Base-by-base conservation (phyloP, 2,113 vertebrate genomes). In the Trachemys scripta region DNA sequence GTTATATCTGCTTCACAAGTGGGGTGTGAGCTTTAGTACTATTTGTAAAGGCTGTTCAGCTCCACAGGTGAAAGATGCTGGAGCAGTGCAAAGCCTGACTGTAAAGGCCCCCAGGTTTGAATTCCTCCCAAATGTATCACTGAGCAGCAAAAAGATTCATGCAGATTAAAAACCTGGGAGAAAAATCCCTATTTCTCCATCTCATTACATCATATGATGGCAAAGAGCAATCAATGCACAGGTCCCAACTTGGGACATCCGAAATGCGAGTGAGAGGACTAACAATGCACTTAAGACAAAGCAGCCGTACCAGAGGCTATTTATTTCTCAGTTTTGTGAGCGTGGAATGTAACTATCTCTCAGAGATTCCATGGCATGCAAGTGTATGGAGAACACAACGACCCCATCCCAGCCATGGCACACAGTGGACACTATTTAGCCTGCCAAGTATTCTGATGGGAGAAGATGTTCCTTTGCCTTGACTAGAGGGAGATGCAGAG, bases 11-110 rank as follows among this genome's bases (percentile, higher is more conserved):
- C 31, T 14, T 3, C 53, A 1, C 3, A 13, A 14, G 10, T 11
- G 17, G 4, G 2, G 0, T 1, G 10, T 62, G 90, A 4, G 14
- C 5, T 16, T 2, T 3, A 2, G 27, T 1, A 0, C 3, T 35
- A 2, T 4, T 47, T 65, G 13, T 22, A 29, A 82, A 88, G 51
- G 45, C 10, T 5, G 49, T 69, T 56, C 53, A 75, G 78, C 10
- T 22, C 31, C 75, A 2, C 49, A 42, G 50, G 47, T 25, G 3
- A 59, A 50, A 45, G 42, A 31, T 29, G 76, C 76, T 31, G 47
- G 31, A 12, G 69, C 87, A 57, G 56, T 1, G 20, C 78, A 86
- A 79, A 90, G 45, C 80, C 47, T 2, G 0, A 35, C 86, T 79
- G 14, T 91, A 27, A 38, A 62, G 31, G 14, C 8, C 19, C 20